phyloP scores from a whole-genome alignment of 2,888 invertebrate genomes.

The Linnaemya tessellans region DNA sequence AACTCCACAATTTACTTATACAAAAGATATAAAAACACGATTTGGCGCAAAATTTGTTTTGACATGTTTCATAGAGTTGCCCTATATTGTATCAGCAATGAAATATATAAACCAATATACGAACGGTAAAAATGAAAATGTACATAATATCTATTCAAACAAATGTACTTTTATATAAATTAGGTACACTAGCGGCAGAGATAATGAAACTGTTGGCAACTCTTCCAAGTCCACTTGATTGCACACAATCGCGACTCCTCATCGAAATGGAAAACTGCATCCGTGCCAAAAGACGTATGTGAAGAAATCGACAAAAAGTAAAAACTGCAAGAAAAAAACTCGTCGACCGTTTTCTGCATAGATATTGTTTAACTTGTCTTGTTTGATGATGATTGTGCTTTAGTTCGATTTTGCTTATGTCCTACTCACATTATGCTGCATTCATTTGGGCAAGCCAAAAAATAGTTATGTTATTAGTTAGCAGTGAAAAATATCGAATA shows the following conservation, averaged over 20 bases:
- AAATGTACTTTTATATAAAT: background rate
- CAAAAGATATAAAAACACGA: conserved; percentile 76
- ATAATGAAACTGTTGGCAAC: conserved; percentile 63
- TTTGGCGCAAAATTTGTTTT: conserved; percentile 77
- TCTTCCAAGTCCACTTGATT: conserved; percentile 76
- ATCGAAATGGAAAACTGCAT: conserved; percentile 77
- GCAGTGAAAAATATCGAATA: too few relatives aligned
- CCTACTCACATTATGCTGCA: background rate
- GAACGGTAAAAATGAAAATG: background rate
- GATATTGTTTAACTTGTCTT: conserved; percentile 55
- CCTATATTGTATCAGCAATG: background rate
- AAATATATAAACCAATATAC: background rate
- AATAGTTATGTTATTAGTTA: too few relatives aligned
- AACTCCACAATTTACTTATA: conserved; percentile 65
- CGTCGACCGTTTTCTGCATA: conserved; percentile 61
- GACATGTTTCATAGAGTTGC: conserved; percentile 57
- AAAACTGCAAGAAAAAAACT: conserved; percentile 15
- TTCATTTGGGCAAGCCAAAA: too few relatives aligned
- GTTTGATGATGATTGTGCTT: conserved; percentile 36
- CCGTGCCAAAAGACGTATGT: conserved; percentile 75
- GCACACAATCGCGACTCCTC: conserved; percentile 79
- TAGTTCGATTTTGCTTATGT: conserved; percentile 25
- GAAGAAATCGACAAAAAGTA: conserved; percentile 71
- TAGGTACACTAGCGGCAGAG: background rate
- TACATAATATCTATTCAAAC: background rate